Percentiles rank a stretch among this genome's conserved stretches.
Evolutionary conservation across 2,797 vertebrate species (phyloP).

Genomic region (Parambassis ranga): DNA sequence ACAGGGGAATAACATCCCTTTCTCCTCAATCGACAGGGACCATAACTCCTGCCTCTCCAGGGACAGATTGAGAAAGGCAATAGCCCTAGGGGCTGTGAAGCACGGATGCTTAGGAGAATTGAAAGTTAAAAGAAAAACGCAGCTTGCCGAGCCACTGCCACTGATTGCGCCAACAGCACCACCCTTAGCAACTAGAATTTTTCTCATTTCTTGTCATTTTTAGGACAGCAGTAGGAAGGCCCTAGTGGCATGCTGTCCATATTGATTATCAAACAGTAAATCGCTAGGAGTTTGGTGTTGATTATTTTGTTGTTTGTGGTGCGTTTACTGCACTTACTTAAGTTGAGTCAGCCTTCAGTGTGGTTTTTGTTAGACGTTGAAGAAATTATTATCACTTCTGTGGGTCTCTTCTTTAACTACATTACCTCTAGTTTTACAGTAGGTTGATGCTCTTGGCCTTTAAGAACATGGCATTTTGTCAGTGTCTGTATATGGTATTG

Average conservation of each 20-base stretch:
- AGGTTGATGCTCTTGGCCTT: background rate
- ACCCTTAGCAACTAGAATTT: conserved; percentile 69
- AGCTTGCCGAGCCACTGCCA: conserved; percentile 75
- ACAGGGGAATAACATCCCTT: conserved; percentile 99
- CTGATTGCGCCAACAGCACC: conserved; percentile 57
- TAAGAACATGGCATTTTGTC: background rate
- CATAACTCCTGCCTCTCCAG: conserved; percentile 99
- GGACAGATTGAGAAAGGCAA: conserved; percentile 99
- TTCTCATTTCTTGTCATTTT: conserved; percentile 59
- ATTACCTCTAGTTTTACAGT: background rate
- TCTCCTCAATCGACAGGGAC: conserved; percentile 99
- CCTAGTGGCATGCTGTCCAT: conserved; percentile 31
- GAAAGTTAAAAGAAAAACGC: conserved; percentile 95
- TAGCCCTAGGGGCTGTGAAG: conserved; percentile 96
- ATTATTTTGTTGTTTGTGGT: conserved; percentile 2
- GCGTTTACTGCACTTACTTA: conserved; percentile 9
- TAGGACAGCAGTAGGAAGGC: conserved; percentile 11
- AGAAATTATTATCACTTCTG: too few species aligned
- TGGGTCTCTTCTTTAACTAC: background rate
- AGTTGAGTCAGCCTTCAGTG: too few species aligned
- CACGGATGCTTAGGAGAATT: conserved; percentile 95
- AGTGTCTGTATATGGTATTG: too few species aligned
- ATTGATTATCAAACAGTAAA: conserved; percentile 46
- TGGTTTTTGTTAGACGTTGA: too few species aligned
- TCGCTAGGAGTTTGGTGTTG: conserved; percentile 15